These are phyloP conservation scores for Dipodomys merriami DNA, from an alignment of 2,113 vertebrate genomes.

Conservation along the genomic window DNA sequence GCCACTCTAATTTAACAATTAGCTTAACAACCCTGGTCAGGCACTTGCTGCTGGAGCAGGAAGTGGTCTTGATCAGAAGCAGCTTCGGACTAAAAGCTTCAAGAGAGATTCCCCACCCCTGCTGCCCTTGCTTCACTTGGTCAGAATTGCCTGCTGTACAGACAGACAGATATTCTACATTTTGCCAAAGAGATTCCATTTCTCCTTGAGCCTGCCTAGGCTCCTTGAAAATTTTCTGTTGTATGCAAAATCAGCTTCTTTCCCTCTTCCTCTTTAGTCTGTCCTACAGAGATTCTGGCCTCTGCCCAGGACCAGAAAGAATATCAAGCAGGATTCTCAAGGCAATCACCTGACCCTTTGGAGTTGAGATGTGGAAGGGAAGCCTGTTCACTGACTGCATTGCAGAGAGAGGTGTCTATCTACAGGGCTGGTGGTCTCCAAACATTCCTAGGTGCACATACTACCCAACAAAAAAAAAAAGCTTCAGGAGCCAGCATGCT, in stretches of 20 bases:
- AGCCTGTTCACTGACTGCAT: not conserved
- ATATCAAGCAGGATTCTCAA: not conserved
- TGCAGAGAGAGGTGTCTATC: not conserved
- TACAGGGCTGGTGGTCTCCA: not conserved
- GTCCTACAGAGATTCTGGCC: not conserved
- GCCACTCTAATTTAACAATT: constrained; percentile 73
- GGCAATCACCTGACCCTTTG: not conserved
- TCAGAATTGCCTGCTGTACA: not conserved
- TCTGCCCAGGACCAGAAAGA: constrained; percentile 8
- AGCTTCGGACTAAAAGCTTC: constrained; percentile 19
- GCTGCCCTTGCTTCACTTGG: not conserved
- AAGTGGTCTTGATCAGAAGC: constrained; percentile 56
- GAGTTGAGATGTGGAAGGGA: not conserved
- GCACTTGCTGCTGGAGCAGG: constrained; percentile 71
- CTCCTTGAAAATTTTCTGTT: constrained; percentile 1
- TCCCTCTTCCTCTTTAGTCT: not conserved
- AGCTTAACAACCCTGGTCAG: constrained; percentile 68
- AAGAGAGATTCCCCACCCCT: too few species aligned
- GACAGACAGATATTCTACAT: not conserved
- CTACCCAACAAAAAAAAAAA: not conserved
- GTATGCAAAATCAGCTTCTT: not conserved
- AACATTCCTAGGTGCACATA: not conserved
- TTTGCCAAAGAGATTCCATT: constrained; percentile 7
- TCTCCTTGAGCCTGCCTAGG: not conserved
- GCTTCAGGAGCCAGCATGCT: not conserved